These are phyloP conservation scores for Pachymerium ferrugineum DNA, from an alignment of 2,888 invertebrate genomes.

Conservation along the genomic window DNA sequence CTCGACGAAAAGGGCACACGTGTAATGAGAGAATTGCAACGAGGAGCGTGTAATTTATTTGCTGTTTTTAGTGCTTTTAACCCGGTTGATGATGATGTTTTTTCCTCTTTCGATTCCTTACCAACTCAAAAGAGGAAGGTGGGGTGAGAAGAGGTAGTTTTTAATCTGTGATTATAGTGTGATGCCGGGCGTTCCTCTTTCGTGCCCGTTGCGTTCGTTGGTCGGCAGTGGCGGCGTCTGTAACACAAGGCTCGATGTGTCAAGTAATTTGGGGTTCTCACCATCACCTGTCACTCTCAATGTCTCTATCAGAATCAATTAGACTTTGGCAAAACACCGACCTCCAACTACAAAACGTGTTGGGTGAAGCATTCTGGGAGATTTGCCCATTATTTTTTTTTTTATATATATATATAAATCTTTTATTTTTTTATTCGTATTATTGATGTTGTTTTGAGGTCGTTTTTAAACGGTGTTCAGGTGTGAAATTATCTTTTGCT, in stretches of 20 bases:
- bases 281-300: constrained; percentile 31
- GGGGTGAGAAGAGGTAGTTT: constrained; percentile 15
- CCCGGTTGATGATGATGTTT: background rate
- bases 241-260: constrained; percentile 32
- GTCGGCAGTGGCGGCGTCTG: constrained; percentile 22
- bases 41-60: background rate
- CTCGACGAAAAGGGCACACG: background rate
- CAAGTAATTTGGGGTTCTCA: constrained; percentile 31
- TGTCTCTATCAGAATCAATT: constrained; percentile 32
- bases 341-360: background rate
- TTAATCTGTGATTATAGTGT: constrained; percentile 15
- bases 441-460: background rate
- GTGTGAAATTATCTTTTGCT: constrained; percentile 15
- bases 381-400: background rate
- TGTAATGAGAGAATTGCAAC: background rate
- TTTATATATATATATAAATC: background rate
- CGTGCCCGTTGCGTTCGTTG: background rate
- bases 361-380: background rate
- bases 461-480: constrained; percentile 9
- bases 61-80: background rate
- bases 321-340: background rate
- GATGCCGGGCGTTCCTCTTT: constrained; percentile 10
- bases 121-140: background rate
- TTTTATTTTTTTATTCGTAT: background rate
- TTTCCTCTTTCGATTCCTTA: background rate